A percentile compares a stretch with the other conserved stretches of the same genome.
These are phyloP conservation scores for Caenorhabditis remanei DNA, from an alignment of 1,140 invertebrate genomes.

Conservation along the genomic window DNA sequence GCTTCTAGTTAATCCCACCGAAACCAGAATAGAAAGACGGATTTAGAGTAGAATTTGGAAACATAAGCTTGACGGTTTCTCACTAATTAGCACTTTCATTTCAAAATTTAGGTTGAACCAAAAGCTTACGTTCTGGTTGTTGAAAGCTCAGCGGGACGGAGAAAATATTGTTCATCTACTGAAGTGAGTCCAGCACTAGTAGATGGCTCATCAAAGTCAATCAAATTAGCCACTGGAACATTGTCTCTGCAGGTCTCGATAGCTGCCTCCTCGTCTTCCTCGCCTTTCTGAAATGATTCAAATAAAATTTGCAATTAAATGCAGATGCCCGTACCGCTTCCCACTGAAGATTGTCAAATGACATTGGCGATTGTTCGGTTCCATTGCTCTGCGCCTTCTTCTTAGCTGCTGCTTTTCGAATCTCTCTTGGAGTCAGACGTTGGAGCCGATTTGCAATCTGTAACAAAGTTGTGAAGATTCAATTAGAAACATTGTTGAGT, in stretches of 20 bases:
- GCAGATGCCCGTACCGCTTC: background rate
- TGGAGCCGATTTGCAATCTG: constrained; percentile 70
- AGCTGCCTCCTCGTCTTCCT: background rate
- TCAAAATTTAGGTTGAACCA: background rate
- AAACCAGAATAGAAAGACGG: no score
- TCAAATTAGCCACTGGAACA: constrained; percentile 50
- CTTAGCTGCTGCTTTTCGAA: constrained; percentile 44
- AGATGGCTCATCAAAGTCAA: constrained; percentile 32
- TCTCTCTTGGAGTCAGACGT: constrained; percentile 68
- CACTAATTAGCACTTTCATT: no score
- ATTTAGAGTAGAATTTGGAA: no score
- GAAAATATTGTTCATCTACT: constrained; percentile 29
- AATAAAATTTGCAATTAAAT: no score
- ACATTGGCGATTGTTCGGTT: constrained; percentile 38
- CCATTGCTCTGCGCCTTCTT: constrained; percentile 24
- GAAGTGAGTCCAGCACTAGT: constrained; percentile 22
- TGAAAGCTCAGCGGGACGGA: background rate
- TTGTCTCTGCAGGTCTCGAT: background rate
- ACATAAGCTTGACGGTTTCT: no score
- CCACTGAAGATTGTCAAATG: constrained; percentile 63
- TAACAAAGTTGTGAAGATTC: background rate
- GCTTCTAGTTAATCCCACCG: no score
- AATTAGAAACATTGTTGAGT: background rate
- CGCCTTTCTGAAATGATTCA: constrained; percentile 20
- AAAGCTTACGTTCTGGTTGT: background rate